These are phyloP conservation scores for Polyodon spathula DNA, from an alignment of 2,113 vertebrate species.

Conservation along the genomic window DNA sequence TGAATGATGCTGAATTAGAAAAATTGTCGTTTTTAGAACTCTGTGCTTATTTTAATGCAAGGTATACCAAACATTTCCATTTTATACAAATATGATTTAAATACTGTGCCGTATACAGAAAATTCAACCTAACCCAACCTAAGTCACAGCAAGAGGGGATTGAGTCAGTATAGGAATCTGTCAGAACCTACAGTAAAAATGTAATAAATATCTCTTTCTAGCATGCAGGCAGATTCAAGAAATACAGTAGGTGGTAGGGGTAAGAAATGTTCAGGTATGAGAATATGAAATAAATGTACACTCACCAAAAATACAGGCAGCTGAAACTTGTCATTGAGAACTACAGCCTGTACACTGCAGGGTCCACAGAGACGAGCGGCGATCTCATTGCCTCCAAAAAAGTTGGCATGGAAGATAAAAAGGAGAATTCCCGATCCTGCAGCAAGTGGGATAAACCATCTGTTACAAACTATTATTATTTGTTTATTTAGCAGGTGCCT, in stretches of 20 bases:
- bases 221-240: not conserved
- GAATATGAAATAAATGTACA: constrained; percentile 8
- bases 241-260: not conserved
- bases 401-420: constrained; percentile 90
- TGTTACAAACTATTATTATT: too few relatives aligned
- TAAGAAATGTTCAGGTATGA: not conserved
- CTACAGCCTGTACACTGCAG: constrained; percentile 88
- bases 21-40: too few relatives aligned
- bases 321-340: constrained; percentile 95
- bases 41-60: too few relatives aligned
- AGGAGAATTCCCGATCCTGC: constrained; percentile 84
- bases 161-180: not conserved
- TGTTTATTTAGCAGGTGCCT: too few relatives aligned
- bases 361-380: constrained; percentile 81
- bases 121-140: not conserved
- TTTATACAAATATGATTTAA: too few relatives aligned
- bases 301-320: constrained; percentile 87
- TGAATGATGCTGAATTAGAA: too few relatives aligned
- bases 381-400: constrained; percentile 66
- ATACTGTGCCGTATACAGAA: too few relatives aligned
- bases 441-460: constrained; percentile 5
- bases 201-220: not conserved
- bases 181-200: not conserved
- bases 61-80: too few relatives aligned
- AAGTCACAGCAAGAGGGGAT: not conserved